These are phyloP conservation scores for Pelecanoides urinatrix DNA, from an alignment of 2,113 vertebrate species.

Conservation along the genomic window DNA sequence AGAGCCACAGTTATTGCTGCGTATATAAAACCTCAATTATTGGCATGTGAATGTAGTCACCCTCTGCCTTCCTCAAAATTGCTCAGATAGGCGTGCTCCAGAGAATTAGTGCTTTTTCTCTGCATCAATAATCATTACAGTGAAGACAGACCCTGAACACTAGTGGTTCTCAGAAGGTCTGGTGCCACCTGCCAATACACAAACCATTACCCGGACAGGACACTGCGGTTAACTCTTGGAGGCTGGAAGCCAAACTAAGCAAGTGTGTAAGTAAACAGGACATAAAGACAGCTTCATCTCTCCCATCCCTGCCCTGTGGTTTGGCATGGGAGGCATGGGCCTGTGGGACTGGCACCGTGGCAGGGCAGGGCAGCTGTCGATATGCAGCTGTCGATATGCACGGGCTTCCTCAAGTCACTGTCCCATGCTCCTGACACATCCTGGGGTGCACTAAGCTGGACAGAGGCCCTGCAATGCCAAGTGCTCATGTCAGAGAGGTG, in stretches of 20 bases:
- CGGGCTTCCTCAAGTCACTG: rapidly evolving
- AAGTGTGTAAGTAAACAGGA: neutral
- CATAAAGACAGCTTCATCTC: neutral
- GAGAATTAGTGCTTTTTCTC: neutral
- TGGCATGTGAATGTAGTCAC: neutral
- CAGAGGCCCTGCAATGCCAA: neutral
- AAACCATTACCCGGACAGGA: neutral
- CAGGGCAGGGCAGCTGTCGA: neutral
- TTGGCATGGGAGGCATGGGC: rapidly evolving
- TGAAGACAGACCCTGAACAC: neutral
- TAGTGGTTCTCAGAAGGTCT: neutral
- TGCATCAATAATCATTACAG: neutral
- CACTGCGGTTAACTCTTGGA: neutral
- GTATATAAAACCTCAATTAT: neutral
- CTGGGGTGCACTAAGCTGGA: neutral
- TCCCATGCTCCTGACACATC: neutral
- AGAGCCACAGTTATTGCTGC: neutral
- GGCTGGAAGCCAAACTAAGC: neutral
- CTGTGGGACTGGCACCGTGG: rapidly evolving
- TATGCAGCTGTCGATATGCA: too few species aligned
- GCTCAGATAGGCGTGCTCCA: neutral
- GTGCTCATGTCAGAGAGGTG: rapidly evolving
- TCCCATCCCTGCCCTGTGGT: rapidly evolving
- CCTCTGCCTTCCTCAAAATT: neutral
- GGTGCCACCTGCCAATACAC: neutral